Evolutionary conservation across 2,113 vertebrate species (phyloP).

Genomic region (Ageneiosus marmoratus): DNA sequence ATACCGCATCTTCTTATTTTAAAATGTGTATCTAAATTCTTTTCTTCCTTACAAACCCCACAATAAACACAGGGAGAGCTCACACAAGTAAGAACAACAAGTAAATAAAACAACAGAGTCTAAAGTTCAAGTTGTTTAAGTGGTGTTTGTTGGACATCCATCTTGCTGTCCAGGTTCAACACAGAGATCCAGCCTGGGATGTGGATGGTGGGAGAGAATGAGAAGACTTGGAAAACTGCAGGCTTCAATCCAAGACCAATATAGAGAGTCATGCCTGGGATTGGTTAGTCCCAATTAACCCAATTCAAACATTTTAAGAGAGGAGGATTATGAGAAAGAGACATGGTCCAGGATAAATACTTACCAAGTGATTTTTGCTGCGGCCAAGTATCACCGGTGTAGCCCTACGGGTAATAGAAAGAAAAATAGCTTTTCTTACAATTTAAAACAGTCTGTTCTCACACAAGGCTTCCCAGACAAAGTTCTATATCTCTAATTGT

Average conservation of each 20-base stretch:
- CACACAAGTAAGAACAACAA: conserved; percentile 13
- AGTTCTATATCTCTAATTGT: background rate
- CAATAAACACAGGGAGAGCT: background rate
- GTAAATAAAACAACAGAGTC: background rate
- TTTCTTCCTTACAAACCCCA: background rate
- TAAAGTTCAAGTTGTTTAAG: too few species aligned
- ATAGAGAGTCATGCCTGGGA: conserved; percentile 35
- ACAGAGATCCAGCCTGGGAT: conserved; percentile 1
- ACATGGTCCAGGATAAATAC: conserved; percentile 30
- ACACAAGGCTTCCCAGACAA: background rate
- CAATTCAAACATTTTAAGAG: conserved; percentile 36
- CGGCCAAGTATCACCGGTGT: background rate
- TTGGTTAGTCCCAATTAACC: conserved; percentile 52
- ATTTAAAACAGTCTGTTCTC: background rate
- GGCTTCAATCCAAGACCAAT: conserved; percentile 22
- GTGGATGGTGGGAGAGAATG: conserved; percentile 2
- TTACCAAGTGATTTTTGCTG: conserved; percentile 31
- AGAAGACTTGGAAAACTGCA: conserved; percentile 19
- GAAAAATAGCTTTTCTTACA: background rate
- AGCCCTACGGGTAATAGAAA: background rate
- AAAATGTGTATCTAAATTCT: background rate
- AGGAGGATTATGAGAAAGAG: conserved; percentile 28
- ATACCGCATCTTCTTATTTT: conserved; percentile 12
- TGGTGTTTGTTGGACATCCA: conserved; percentile 19
- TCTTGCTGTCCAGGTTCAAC: conserved; percentile 25